Base-by-base conservation (phyloP, 2,888 invertebrate genomes). In the Isoperla grammatica region DNA sequence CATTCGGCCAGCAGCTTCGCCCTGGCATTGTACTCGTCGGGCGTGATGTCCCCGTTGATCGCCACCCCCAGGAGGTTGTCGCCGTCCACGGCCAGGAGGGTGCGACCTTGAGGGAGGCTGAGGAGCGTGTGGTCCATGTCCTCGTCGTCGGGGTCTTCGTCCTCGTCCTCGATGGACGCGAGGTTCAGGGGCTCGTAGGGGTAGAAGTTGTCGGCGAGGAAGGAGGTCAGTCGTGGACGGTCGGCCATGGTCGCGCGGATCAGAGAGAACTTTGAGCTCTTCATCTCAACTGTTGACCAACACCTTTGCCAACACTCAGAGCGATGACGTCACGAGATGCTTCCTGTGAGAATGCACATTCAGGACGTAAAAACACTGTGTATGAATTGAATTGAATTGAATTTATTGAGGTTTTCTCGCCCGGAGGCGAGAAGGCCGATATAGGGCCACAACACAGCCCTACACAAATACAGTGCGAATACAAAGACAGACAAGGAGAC, bases 161-260 rank as follows among this genome's bases (percentile, higher is more conserved):
- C 23, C 19, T 61, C 60, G 2, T 57, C 53, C 11, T 20, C 20
- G 1, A 35, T 12, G n/a, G 6, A 8, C 17, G 37, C 43, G 42
- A 57, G 40, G 42, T 42, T 42, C 43, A 61, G 43, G 12, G 60
- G 60, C 37, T 61, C 60, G 60, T 57, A 43, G n/a, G 11, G 12
- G 43, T 57, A 37, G 22, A 43, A 61, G 46, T 39, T 39, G 6
- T 15, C 29, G 13, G 12, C 43, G 49, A 60, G 46, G 56, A 60
- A 60, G 40, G 29, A n/a, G 48, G 40, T 29, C 6, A 60, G 13
- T 1, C 55, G 48, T 0, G 39, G 48, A 4, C 56, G 13, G 56
- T 60, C 60, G 15, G 48, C 49, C 20, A 50, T 23, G 6, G 58
- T 58, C 37, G 58, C 58, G n/a, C 22, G 40, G 1, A 58, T 13